Evolutionary conservation across 2,797 vertebrate species (phyloP).

Genomic region (Artibeus lituratus): DNA sequence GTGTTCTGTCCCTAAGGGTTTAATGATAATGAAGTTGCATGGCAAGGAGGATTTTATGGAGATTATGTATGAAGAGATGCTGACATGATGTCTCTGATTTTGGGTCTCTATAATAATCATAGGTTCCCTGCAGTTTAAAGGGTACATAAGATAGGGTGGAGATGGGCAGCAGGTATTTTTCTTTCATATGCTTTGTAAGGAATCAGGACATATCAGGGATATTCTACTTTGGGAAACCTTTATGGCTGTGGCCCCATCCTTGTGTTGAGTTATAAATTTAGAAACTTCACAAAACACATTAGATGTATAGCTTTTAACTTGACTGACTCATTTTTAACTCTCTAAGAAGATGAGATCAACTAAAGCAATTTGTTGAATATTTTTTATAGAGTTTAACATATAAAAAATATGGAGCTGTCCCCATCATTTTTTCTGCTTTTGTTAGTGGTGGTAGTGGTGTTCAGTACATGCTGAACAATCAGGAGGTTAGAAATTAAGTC

Average conservation of each 20-base stretch:
- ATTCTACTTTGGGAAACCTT: neutral
- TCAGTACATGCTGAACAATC: neutral
- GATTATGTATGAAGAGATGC: neutral
- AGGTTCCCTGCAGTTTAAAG: neutral
- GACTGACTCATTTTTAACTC: neutral
- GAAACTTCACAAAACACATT: neutral
- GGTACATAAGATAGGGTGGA: neutral
- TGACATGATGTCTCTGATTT: neutral
- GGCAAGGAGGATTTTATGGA: neutral
- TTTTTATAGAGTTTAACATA: neutral
- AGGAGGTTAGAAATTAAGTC: neutral
- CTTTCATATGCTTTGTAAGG: neutral
- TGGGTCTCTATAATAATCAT: neutral
- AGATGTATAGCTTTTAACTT: neutral
- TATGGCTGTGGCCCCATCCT: neutral
- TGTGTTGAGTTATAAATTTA: neutral
- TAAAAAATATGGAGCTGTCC: neutral
- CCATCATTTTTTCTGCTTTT: neutral
- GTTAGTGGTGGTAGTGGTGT: neutral
- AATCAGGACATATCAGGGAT: neutral
- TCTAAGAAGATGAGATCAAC: neutral
- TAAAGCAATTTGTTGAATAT: neutral
- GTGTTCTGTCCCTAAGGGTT: neutral
- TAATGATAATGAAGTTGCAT: slow-evolving; percentile 5
- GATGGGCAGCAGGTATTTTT: neutral